Percentiles rank a stretch among this genome's conserved stretches.
Conservation (phyloP, 2,113 vertebrate genomes). For the Ellobius talpinus region DNA sequence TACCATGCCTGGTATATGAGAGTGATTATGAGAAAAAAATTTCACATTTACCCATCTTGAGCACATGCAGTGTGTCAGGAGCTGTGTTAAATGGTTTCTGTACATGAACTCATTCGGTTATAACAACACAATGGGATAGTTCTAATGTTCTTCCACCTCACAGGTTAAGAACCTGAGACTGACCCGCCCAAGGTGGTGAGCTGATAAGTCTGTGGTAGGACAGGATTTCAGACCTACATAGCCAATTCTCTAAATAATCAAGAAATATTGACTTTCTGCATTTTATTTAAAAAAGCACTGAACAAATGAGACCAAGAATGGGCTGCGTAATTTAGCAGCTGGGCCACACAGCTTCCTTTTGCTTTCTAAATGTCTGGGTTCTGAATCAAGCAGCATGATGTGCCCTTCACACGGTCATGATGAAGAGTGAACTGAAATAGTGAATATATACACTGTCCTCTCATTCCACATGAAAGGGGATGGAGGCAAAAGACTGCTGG, state of each 20-base stretch:
- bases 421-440: background rate
- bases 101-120: background rate
- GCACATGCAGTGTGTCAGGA: background rate
- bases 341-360: background rate
- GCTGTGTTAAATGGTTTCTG: background rate
- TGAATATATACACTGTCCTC: background rate
- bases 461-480: background rate
- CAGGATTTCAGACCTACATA: background rate
- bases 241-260: background rate
- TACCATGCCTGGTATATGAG: background rate
- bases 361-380: background rate
- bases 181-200: background rate
- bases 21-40: background rate
- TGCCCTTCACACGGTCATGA: background rate
- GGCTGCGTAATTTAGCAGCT: background rate
- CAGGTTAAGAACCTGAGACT: background rate
- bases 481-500: background rate
- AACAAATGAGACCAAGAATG: background rate
- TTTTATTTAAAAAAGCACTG: constrained; percentile 14
- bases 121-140: background rate
- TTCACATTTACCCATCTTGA: background rate
- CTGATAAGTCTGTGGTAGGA: background rate
- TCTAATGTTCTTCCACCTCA: background rate
- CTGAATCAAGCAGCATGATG: background rate
- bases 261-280: background rate